These are phyloP conservation scores for Ptyas mucosa DNA, from an alignment of 2,113 vertebrate genomes.

Conservation along the genomic window DNA sequence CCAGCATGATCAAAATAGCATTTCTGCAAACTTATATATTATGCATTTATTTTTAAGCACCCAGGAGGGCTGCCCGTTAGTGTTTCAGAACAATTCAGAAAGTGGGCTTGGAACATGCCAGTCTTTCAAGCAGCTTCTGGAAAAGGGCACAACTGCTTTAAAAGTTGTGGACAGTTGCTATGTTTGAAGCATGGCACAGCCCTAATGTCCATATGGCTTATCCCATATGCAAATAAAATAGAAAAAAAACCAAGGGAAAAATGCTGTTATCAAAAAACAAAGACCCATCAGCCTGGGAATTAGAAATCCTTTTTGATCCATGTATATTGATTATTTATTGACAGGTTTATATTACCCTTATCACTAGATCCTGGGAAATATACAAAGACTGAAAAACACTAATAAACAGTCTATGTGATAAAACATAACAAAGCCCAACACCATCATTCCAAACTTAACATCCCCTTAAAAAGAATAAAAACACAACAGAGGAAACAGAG, in stretches of 20 bases:
- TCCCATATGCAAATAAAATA: background rate
- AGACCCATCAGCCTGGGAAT: background rate
- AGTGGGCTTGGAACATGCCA: background rate
- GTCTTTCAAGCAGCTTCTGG: background rate
- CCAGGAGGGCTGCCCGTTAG: background rate
- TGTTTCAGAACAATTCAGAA: background rate
- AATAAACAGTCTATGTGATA: background rate
- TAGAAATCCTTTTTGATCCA: background rate
- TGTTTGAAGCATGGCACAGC: background rate
- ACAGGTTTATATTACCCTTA: background rate
- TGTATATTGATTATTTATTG: background rate
- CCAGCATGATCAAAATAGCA: background rate
- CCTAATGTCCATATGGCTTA: background rate
- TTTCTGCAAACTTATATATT: background rate
- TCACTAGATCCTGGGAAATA: background rate
- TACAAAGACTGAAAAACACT: background rate
- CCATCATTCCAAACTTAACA: background rate
- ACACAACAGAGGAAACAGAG: background rate
- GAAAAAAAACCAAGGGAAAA: background rate
- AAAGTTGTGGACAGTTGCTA: background rate
- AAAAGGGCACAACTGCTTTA: background rate
- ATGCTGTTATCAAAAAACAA: background rate
- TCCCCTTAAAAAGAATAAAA: background rate
- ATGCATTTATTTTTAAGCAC: background rate
- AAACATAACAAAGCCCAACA: background rate